Evolutionary conservation across 2,797 vertebrate genomes (phyloP), one percentile per base, ranked within the genome.

Genomic region (Tenualosa thibaudeaui): DNA sequence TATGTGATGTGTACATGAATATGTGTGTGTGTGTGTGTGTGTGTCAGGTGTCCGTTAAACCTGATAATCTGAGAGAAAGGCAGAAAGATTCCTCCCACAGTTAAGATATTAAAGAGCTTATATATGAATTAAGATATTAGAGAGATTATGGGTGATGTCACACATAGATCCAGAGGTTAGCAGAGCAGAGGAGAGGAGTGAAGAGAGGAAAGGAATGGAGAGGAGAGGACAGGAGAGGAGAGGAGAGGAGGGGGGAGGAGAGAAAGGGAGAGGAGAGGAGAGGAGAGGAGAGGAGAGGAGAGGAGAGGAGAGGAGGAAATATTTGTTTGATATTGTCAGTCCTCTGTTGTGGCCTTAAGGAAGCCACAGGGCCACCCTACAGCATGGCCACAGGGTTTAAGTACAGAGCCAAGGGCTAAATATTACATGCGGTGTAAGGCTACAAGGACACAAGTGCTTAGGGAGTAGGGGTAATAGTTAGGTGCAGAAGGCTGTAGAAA

Each of bases 221-320:
- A 50, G 31, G 50, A 46, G 91, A 90, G 91, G 92, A 89, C 87
- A 89, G 46, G 90, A 54, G n/a, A 81, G 86, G 90, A 22, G 17
- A 22, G 17, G 19, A 56, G 54, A 22, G 17, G 17, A 56, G 3
- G 31, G 12, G 53, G 3, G 53, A 15, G 10, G 53, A 54, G 53
- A 54, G 10, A 46, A 46, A 46, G 31, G 12, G 53, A 19, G 53
- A 54, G 53, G 53, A 54, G 53, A 54, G 53, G 53, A 54, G 13
- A 19, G 53, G 13, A 54, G 53, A 17, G 53, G 53, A 1, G 53
- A 54, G 53, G 53, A 54, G 53, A 54, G 53, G 53, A 54, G 13
- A 19, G 53, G 13, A 54, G 53, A 17, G 53, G 53, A 54, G 53
- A 54, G 53, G 53, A 54, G 53, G 13, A 53, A 53, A 1, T 53